Evolutionary conservation across 2,113 vertebrate genomes (phyloP), one percentile per base, ranked within the genome.

Genomic region (Onychostruthus taczanowskii): DNA sequence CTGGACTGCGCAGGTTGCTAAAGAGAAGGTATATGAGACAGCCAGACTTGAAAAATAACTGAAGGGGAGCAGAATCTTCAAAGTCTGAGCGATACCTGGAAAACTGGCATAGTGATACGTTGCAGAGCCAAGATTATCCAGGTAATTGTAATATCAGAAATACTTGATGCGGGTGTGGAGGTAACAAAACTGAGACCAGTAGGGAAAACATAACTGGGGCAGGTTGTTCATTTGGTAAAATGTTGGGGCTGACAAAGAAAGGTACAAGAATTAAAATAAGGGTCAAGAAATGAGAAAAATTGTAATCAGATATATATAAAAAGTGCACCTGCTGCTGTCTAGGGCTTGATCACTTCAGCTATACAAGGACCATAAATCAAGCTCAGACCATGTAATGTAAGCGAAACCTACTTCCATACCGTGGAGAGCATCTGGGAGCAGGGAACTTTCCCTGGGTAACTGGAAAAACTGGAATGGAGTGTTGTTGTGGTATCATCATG

Each of bases 91-190:
- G 30, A 9, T 18, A 28, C 12, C 13, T 77, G 16, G 20, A 44
- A 62, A 91, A 67, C 28, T 41, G 24, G 35, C 50, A 43, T 27
- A 49, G 12, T 0, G 0, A 16, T 22, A 61, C 0, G 0, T 27
- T 61, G 28, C 16, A 70, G 9, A 69, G 10, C 12, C 31, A 52
- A 70, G 41, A 62, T 82, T 22, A 30, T 33, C 19, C 20, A 53
- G 7, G 6, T 47, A 68, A 73, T 30, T 59, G 12, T 49, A 56
- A 56, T 30, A 77, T 17, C 30, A 81, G 44, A 96, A 90, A 66
- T 66, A 66, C 3, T 76, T 76, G 27, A 31, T 30, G 26, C 5
- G 1, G 3, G 1, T 55, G 21, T n/a, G 33, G 7, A 78, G 21
- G 31, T 11, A 74, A 10, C 7, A 81, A 77, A 93, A 56, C 21